These are phyloP conservation scores for Gastrophysa polygoni DNA, from an alignment of 2,888 invertebrate species.

Conservation along the genomic window DNA sequence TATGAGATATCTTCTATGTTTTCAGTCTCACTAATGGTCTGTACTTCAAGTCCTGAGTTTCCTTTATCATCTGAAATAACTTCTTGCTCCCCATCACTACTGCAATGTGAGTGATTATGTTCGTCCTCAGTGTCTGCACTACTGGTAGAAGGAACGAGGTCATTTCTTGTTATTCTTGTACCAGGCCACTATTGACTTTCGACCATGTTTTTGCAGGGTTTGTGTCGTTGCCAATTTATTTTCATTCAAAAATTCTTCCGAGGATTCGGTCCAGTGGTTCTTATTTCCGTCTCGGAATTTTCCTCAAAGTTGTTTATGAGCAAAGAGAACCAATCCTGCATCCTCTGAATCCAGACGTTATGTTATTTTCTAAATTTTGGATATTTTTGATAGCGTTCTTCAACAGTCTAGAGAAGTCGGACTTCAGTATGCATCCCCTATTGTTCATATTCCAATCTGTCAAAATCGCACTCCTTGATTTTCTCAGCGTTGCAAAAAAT, in stretches of 20 bases:
- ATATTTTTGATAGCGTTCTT: slow-evolving; percentile 15
- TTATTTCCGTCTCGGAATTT: slow-evolving; percentile 11
- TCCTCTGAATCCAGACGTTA: slow-evolving; percentile 14
- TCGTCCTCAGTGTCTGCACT: not conserved
- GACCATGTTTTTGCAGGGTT: slow-evolving; percentile 4
- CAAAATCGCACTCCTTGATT: too few species aligned
- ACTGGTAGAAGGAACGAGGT: not conserved
- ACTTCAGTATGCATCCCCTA: slow-evolving; percentile 16
- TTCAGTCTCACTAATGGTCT: not conserved
- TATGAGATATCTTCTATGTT: not conserved
- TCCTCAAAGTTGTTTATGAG: slow-evolving; percentile 12
- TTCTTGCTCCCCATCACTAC: slow-evolving; percentile 1
- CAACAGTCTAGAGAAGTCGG: slow-evolving; percentile 17
- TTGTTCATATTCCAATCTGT: too few species aligned
- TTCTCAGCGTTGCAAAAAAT: too few species aligned
- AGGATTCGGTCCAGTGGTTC: slow-evolving; percentile 11
- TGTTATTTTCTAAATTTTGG: slow-evolving; percentile 12
- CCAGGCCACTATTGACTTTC: slow-evolving; percentile 1
- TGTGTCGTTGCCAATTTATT: not conserved
- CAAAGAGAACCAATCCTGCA: slow-evolving; percentile 16
- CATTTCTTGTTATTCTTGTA: not conserved
- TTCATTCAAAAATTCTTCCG: slow-evolving; percentile 1
- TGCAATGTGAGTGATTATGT: not conserved
- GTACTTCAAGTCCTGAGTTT: slow-evolving; percentile 1
- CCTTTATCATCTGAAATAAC: slow-evolving; percentile 1